Conservation (phyloP, 2,888 invertebrate genomes). For the Aphidius colemani region DNA sequence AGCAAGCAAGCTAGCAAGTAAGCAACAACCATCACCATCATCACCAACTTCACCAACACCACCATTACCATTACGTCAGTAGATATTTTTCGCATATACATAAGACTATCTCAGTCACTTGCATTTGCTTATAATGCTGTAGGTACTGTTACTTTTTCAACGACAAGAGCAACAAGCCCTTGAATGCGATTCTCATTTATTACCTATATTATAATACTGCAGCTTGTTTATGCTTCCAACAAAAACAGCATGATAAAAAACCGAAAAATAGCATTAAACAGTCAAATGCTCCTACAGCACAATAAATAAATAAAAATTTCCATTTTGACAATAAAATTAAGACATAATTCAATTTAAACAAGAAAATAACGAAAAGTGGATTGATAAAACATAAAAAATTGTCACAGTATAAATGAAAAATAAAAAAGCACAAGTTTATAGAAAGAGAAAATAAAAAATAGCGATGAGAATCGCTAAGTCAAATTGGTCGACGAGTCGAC, state of each 20-base stretch:
- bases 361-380: too few relatives aligned
- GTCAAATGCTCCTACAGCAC: too few relatives aligned
- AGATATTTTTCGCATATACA: neutral
- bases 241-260: conserved; percentile 12
- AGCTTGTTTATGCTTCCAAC: neutral
- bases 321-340: too few relatives aligned
- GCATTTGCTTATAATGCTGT: conserved; percentile 49
- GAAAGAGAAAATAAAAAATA: too few relatives aligned
- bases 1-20: conserved; percentile 37
- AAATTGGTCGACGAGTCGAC: too few relatives aligned
- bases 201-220: neutral
- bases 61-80: conserved; percentile 3
- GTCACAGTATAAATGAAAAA: too few relatives aligned
- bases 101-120: conserved; percentile 32
- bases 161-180: conserved; percentile 44
- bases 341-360: too few relatives aligned
- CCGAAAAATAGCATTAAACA: neutral
- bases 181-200: conserved; percentile 40
- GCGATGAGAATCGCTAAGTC: too few relatives aligned
- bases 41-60: conserved; percentile 27
- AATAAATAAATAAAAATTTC: too few relatives aligned
- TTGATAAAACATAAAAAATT: too few relatives aligned
- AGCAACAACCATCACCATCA: conserved; percentile 39
- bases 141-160: conserved; percentile 58
- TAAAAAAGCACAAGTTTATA: too few relatives aligned